Conservation (phyloP, 2,888 invertebrate genomes). For the Cantharis rufa region DNA sequence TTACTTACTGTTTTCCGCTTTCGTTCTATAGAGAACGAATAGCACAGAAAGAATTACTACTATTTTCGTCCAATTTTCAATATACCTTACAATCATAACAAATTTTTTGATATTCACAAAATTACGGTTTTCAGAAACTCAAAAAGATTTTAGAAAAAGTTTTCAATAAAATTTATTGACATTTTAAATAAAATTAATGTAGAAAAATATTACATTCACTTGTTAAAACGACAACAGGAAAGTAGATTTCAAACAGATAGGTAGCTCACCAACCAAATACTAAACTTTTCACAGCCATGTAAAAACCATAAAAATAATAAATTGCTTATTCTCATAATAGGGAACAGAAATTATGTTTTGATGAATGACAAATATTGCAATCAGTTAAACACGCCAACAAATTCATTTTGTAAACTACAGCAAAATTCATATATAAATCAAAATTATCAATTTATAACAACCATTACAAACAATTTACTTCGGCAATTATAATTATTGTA, state of each 20-base stretch:
- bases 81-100: too few relatives aligned
- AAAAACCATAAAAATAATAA: background rate
- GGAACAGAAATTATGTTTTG: background rate
- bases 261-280: background rate
- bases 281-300: background rate
- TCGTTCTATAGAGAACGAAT: background rate
- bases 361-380: background rate
- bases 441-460: background rate
- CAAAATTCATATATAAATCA: background rate
- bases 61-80: too few relatives aligned
- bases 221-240: background rate
- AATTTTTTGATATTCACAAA: too few relatives aligned
- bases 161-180: too few relatives aligned
- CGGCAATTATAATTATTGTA: background rate
- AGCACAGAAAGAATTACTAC: background rate
- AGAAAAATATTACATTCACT: background rate
- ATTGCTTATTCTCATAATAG: background rate
- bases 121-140: too few relatives aligned
- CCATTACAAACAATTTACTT: background rate
- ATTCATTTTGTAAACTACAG: background rate
- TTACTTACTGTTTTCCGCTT: slow-evolving; percentile 2
- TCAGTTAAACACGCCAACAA: background rate
- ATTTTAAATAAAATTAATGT: background rate
- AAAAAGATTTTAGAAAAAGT: too few relatives aligned
- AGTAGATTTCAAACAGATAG: background rate